Evolutionary conservation across 2,113 vertebrate genomes (phyloP).

Genomic region (Tachysurus vachellii): DNA sequence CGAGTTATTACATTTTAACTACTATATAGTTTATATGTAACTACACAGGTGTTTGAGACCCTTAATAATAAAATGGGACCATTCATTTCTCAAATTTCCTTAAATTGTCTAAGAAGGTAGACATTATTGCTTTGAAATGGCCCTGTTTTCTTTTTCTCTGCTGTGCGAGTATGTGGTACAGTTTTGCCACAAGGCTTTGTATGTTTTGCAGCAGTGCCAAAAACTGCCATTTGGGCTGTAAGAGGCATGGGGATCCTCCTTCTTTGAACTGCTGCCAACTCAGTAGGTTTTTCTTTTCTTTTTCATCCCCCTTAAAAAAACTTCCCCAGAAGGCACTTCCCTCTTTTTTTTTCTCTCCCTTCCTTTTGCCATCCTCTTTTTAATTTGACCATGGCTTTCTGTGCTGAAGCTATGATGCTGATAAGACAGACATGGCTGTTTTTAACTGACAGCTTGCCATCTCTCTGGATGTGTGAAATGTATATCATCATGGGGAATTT

Average conservation of each 20-base stretch:
- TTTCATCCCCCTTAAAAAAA: slow-evolving; percentile 61
- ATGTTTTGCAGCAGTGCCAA: slow-evolving; percentile 77
- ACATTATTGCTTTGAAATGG: slow-evolving; percentile 56
- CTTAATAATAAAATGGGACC: not conserved
- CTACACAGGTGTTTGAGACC: not conserved
- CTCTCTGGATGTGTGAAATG: slow-evolving; percentile 50
- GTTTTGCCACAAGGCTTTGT: slow-evolving; percentile 79
- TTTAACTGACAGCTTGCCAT: slow-evolving; percentile 71
- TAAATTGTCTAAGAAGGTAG: slow-evolving; percentile 50
- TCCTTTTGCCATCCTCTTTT: slow-evolving; percentile 36
- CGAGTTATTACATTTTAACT: not conserved
- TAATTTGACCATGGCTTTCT: slow-evolving; percentile 71
- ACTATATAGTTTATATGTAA: not conserved
- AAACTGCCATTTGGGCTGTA: slow-evolving; percentile 75
- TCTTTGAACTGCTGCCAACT: slow-evolving; percentile 77
- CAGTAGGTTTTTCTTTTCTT: slow-evolving; percentile 67
- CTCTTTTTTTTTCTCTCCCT: slow-evolving; percentile 56
- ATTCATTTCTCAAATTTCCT: slow-evolving; percentile 55
- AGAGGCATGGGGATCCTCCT: slow-evolving; percentile 71
- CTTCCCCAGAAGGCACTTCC: slow-evolving; percentile 73
- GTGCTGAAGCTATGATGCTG: slow-evolving; percentile 72
- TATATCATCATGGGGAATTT: slow-evolving; percentile 19
- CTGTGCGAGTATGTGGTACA: slow-evolving; percentile 57
- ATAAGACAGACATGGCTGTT: slow-evolving; percentile 73
- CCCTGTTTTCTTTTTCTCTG: slow-evolving; percentile 57